Percentiles rank a stretch among this genome's conserved stretches.
These are phyloP conservation scores for Sminthurides bifidus DNA, from an alignment of 1,140 invertebrate species.

Conservation along the genomic window DNA sequence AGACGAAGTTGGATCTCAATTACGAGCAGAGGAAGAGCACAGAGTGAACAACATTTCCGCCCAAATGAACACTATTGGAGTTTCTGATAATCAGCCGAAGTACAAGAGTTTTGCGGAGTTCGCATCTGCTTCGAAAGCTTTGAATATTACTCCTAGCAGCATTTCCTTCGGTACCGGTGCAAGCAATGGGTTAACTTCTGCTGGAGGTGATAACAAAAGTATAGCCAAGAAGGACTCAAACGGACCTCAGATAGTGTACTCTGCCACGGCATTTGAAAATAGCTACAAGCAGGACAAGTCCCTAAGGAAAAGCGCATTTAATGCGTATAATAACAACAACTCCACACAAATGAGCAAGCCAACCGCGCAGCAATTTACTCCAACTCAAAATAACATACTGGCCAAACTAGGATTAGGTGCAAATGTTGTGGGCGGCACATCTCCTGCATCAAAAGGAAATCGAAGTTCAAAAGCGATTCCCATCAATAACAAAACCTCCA, in stretches of 20 bases:
- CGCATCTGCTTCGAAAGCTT: background rate
- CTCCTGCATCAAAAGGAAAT: background rate
- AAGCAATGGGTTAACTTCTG: background rate
- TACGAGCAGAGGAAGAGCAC: too few species aligned
- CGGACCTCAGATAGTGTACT: constrained; percentile 4
- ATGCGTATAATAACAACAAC: constrained; percentile 8
- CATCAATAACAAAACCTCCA: background rate
- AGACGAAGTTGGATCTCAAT: background rate
- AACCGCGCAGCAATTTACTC: background rate
- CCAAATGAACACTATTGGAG: background rate
- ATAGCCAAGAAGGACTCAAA: background rate
- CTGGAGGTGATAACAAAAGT: background rate
- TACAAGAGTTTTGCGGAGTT: constrained; percentile 6
- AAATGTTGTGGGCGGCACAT: background rate
- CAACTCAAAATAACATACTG: background rate
- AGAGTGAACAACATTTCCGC: background rate
- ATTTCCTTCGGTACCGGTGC: background rate
- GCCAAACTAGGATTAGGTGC: background rate
- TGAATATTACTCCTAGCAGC: background rate
- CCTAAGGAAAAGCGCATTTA: constrained; percentile 1
- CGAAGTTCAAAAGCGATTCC: constrained; percentile 1
- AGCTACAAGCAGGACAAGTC: constrained; percentile 5
- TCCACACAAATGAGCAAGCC: background rate
- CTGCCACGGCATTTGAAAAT: background rate
- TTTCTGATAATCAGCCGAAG: constrained; percentile 2